Base-by-base conservation (phyloP, 92 coral and sea anemone genomes). In the Siderastrea radians region DNA sequence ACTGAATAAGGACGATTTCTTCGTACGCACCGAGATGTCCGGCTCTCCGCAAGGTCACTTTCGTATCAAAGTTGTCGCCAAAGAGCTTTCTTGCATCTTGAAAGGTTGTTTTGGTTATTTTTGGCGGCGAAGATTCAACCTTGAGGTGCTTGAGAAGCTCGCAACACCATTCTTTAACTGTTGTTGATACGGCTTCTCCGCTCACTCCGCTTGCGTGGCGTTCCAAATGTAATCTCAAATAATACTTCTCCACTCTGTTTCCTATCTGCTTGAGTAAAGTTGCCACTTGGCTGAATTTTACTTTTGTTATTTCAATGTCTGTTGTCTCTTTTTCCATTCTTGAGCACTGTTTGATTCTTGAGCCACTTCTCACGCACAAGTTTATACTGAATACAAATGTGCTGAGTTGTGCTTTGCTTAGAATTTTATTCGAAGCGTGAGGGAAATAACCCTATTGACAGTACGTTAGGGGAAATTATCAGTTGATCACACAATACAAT, bases 1-100 rank as follows among this genome's bases (percentile, higher is more conserved):
- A 94, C 83, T 87, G 92, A 7, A 53, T 26, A 26, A 94, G 91
- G 4, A 14, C 26, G 73, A 94, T 85, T 8, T 67, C 46, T 2
- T 88, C 89, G 81, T 74, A 12, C 43, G 78, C 92, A n/a, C 79
- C 79, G 6, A 78, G 77, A 45, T 49, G 81, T 46, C 76, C 77
- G 19, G 92, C 49, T 2, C 43, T 67, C 70, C 68, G 49, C 51
- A 54, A 14, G 13, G 72, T 69, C 86, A 84, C 49, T 57, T 77
- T 90, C 15, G 14, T 77, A 43, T 44, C 54, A 49, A 44, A 77
- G 63, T 55, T 90, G 70, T 57, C 66, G 43, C 82, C 93, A 84
- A 65, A 90, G 58, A 54, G 84, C 80, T 66, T 65, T 46, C 62
- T 71, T 48, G 74, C 89, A 9, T 86, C 81, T 4, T 49, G 50